Base-by-base conservation (phyloP, 53 echinoderm and acorn worm species). In the Crossaster papposus region DNA sequence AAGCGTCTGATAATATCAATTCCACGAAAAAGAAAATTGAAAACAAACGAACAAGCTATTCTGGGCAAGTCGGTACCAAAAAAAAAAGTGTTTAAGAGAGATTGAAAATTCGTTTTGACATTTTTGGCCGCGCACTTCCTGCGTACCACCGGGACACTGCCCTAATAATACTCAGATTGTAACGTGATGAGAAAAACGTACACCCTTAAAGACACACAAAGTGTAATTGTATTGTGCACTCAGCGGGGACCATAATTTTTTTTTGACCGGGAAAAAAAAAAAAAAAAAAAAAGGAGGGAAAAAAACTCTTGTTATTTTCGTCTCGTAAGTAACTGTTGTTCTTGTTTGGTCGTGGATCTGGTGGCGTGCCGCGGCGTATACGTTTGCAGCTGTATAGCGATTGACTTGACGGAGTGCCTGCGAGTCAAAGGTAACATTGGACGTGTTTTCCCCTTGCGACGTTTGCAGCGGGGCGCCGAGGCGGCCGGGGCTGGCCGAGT, bases 341-440 rank as follows among this genome's bases (percentile, higher is more conserved):
- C 36, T 51, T 52, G n/a, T 20, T 26, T 17, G n/a, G 77, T 36
- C 35, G 34, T 30, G 35, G 62, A 22, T 79, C n/a, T 54, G 23
- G 12, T 54, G 79, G n/a, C 26, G n/a, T n/a, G n/a, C n/a, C n/a
- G n/a, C 3, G 52, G 3, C 12, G 30, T 18, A 52, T 31, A 7
- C 24, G 68, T 68, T 68, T 68, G 9, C 68, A 68, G 68, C 23
- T 17, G 50, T n/a, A n/a, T n/a, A n/a, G n/a, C n/a, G n/a, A n/a
- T n/a, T n/a, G n/a, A n/a, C n/a, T n/a, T 85, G 87, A 87, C 87
- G 77, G 87, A 87, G 87, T 76, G 50, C 52, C 37, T 87, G 32
- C 37, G 77, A 75, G 87, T 87, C 87, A 87, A 87, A 77, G 77
- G 85, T 71, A 72, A 58, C n/a, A 77, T n/a, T 63, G 31, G 50